phyloP scores from a whole-genome alignment of 1,140 invertebrate genomes.

The Drosophila fuyamai region DNA sequence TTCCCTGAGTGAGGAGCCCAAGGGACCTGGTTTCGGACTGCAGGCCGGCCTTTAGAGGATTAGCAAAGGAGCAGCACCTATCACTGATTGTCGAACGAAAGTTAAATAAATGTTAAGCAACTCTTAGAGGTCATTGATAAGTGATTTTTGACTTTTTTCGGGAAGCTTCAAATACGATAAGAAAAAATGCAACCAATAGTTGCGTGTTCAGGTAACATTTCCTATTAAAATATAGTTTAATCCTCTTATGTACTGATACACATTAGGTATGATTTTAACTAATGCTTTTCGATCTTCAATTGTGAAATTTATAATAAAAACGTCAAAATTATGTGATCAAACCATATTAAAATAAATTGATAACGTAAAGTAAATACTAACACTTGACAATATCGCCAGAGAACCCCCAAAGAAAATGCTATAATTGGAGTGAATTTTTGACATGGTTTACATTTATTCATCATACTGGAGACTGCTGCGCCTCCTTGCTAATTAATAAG shows the following conservation, averaged over 20 bases:
- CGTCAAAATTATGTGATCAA: no score
- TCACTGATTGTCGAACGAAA: constrained; percentile 49
- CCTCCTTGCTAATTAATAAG: constrained; percentile 6
- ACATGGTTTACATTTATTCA: constrained; percentile 1
- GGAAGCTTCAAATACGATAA: background rate
- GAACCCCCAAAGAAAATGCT: background rate
- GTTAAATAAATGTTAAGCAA: constrained; percentile 51
- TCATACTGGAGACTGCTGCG: background rate
- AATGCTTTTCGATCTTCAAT: no score
- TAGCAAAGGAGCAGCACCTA: constrained; percentile 75
- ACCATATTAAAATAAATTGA: no score
- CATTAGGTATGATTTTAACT: no score
- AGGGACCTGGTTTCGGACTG: constrained; percentile 95
- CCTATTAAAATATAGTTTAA: no score
- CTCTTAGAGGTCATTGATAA: constrained; percentile 30
- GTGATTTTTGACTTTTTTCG: background rate
- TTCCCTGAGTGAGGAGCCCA: constrained; percentile 93
- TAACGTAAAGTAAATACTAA: no score
- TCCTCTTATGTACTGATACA: no score
- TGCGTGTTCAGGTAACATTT: no score
- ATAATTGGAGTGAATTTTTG: background rate
- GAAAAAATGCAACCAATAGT: no score
- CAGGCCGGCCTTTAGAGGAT: constrained; percentile 90
- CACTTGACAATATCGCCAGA: background rate
- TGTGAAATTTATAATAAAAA: no score